These are phyloP conservation scores for Setipinna tenuifilis DNA, from an alignment of 2,797 vertebrate species.

Conservation along the genomic window DNA sequence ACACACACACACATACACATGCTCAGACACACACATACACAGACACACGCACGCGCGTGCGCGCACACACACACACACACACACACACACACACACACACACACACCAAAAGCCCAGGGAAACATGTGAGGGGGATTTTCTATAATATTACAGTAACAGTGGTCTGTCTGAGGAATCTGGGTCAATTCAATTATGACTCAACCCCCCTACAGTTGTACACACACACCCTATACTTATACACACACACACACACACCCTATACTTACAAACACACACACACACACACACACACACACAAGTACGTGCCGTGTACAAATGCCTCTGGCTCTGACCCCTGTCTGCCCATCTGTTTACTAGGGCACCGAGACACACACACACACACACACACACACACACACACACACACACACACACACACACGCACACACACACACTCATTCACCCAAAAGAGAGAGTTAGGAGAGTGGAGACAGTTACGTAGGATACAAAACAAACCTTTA, in stretches of 20 bases:
- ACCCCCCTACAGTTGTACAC: not conserved
- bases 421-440: not conserved
- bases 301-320: not conserved
- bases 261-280: too few relatives aligned
- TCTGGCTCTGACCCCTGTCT: slow-evolving; percentile 22
- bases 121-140: not conserved
- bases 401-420: not conserved
- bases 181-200: slow-evolving; percentile 28
- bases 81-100: slow-evolving; percentile 8
- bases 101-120: not conserved
- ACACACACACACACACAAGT: not conserved
- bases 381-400: slow-evolving; percentile 21
- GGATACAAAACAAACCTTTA: too few relatives aligned
- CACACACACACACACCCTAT: not conserved
- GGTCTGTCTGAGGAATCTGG: slow-evolving; percentile 30
- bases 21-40: too few relatives aligned
- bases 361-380: not conserved
- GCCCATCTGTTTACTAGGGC: slow-evolving; percentile 26
- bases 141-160: slow-evolving; percentile 17
- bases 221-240: not conserved
- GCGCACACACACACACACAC: not conserved
- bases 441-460: too few relatives aligned
- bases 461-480: too few relatives aligned
- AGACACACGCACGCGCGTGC: too few relatives aligned
- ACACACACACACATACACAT: not conserved